phyloP scores from a whole-genome alignment of 2,797 vertebrate species.

The Myotis planiceps region DNA sequence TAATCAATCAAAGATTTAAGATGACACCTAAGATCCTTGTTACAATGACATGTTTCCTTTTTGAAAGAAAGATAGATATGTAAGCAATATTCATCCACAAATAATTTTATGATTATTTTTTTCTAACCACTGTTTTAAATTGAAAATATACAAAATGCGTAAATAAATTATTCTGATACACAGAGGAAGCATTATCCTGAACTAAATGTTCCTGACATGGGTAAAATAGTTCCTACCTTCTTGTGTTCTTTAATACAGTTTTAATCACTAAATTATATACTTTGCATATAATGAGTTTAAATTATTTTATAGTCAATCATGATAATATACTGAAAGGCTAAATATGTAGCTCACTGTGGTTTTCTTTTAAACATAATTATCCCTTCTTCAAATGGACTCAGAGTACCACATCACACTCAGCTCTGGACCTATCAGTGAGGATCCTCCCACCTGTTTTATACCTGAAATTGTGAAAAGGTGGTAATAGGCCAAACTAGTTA shows the following conservation, averaged over 20 bases:
- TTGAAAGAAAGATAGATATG: not conserved
- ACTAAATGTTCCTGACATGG: not conserved
- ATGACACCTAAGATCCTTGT: not conserved
- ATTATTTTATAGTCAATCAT: not conserved
- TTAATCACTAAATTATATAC: not conserved
- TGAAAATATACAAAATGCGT: not conserved
- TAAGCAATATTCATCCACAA: not conserved
- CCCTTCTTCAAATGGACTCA: not conserved
- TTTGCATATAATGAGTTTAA: not conserved
- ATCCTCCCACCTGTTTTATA: not conserved
- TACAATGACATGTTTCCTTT: not conserved
- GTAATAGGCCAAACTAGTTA: not conserved
- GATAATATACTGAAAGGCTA: conserved; percentile 59
- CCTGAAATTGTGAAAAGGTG: not conserved
- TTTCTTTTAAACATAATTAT: conserved; percentile 37
- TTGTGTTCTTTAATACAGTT: not conserved
- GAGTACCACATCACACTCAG: not conserved
- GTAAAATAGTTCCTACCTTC: not conserved
- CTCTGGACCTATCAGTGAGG: not conserved
- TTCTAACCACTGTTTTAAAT: not conserved
- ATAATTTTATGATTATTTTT: not conserved
- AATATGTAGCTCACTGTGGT: not conserved
- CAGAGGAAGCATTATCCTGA: not conserved
- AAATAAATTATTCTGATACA: not conserved
- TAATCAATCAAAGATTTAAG: not conserved